Base-by-base conservation (phyloP, 2,888 invertebrate genomes). In the Drosophila niveifrons region DNA sequence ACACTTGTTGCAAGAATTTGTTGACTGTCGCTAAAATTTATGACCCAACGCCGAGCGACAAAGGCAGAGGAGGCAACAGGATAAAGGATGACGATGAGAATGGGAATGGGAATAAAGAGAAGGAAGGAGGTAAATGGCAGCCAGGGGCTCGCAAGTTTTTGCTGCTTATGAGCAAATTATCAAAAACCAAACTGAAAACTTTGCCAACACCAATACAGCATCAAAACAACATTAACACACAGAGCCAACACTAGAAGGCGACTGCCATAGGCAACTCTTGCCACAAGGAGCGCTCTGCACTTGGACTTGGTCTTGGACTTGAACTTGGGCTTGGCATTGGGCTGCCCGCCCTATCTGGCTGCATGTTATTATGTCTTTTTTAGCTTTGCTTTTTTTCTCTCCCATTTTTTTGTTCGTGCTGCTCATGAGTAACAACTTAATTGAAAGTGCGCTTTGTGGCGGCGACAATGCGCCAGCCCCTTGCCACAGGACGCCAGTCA, bases 1-100 rank as follows among this genome's bases (percentile, higher is more conserved):
- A 86, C 90, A 92, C 92, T 92, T 92, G 92, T 92, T 92, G 92
- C 92, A 64, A 80, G 80, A 89, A 91, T 91, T 91, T 91, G 91
- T 91, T 90, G 91, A 91, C 91, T 89, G 91, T 90, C 90, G 89
- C 88, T 90, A 73, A 88, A 91, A 92, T 92, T 91, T 92, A 91
- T 91, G 89, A 86, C 90, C 89, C 81, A 70, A 66, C 62, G 72
- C 34, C 71, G 66, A 59, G 70, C 86, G 62, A 72, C 59, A 72
- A 73, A 74, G 72, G 76, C 44, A 53, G 44, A 56, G 61, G 48
- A 51, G 18, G 53, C 61, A 53, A 29, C 29, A 34, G 43, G 48
- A 47, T 50, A 36, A 56, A 66, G 76, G 36, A 36, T 36, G 36
- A 36, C 36, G 36, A 36, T 50, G 50, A 18, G 70, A 75, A 46